Conservation (phyloP, 2,888 invertebrate genomes). For the Dastarcus helophoroides region DNA sequence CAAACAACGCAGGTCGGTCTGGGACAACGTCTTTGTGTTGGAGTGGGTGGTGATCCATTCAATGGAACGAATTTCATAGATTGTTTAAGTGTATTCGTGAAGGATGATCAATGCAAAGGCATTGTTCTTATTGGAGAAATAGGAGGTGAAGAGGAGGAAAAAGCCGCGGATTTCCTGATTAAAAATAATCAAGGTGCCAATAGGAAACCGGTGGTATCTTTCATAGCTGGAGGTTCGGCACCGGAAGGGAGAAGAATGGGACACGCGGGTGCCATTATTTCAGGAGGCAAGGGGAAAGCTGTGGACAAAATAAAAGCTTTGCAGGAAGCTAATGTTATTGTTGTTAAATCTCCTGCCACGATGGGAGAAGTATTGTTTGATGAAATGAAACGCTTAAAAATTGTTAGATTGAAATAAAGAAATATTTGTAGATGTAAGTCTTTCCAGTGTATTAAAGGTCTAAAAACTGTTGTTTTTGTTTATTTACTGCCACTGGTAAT, state of each 20-base stretch:
- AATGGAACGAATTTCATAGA: constrained; percentile 76
- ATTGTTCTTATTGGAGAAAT: constrained; percentile 94
- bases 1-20: constrained; percentile 63
- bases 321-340: constrained; percentile 18
- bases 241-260: constrained; percentile 98
- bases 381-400: constrained; percentile 10
- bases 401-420: constrained; percentile 7
- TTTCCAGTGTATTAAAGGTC: no score
- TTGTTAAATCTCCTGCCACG: constrained; percentile 16
- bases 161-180: constrained; percentile 78
- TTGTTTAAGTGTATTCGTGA: constrained; percentile 70
- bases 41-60: constrained; percentile 59
- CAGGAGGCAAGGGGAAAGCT: constrained; percentile 78
- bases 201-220: constrained; percentile 92
- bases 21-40: constrained; percentile 91
- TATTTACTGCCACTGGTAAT: no score
- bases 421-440: no score
- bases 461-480: no score
- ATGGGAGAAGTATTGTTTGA: constrained; percentile 17
- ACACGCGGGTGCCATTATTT: constrained; percentile 97
- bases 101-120: constrained; percentile 84
- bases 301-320: constrained; percentile 20
- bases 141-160: constrained; percentile 93
- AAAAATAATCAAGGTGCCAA: constrained; percentile 65
- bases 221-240: constrained; percentile 94